Evolutionary conservation across 2,888 invertebrate genomes (phyloP), one percentile per base, ranked within the genome.

Genomic region (Desoria tigrina): DNA sequence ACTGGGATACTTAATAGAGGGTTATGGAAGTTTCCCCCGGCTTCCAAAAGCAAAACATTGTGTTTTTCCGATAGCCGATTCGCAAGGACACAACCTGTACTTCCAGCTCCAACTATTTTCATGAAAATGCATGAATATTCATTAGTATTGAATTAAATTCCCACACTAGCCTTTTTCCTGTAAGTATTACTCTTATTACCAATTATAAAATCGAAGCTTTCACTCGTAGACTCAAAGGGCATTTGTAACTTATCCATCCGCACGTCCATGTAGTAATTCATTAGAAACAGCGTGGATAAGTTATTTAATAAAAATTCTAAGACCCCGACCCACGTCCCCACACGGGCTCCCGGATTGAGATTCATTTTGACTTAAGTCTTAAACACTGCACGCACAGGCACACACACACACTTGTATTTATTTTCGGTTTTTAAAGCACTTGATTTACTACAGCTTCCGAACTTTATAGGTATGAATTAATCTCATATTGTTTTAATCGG

Each of bases 41-140:
- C 58, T 81, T 90, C 90, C 9, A 90, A 74, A 1, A 90, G 79
- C 56, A 89, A 79, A 61, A 87, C 84, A 28, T 82, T 83, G 55
- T 81, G 78, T 11, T 63, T 62, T 61, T 68, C 68, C 1, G 73
- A 69, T 70, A 90, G 78, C 74, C 85, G 81, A 69, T 84, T 82
- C 1, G 88, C 87, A 54, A 89, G 80, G 0, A 86, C 79, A 1
- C 86, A 84, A 1, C 90, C 90, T 9, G 64, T 42, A 7, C 61
- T 54, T 2, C 71, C 71, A 1, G 56, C 49, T 7, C 71, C 71
- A 26, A 70, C 70, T 68, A 54, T 54, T 51, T 51, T 26, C 23
- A 51, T 51, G 51, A 51, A 21, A 51, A 51, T 24, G 7, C 32
- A 32, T 32, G 23, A 16, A 59, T 4, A 32, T n/a, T 32, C 32